These are phyloP conservation scores for Rhinatrema bivittatum DNA, from an alignment of 2,797 vertebrate species.

Conservation along the genomic window DNA sequence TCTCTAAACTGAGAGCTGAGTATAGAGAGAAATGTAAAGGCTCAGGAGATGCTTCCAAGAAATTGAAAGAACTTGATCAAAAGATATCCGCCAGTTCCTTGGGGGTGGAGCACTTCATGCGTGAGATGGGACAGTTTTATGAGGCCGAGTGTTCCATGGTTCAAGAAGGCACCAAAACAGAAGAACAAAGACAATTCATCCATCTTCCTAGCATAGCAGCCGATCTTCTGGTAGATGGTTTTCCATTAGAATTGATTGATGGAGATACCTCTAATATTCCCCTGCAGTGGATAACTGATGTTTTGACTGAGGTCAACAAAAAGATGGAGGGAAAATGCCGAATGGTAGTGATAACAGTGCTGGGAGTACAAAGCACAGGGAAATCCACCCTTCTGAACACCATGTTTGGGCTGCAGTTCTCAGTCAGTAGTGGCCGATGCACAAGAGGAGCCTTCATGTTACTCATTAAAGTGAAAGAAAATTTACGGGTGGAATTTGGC, in stretches of 20 bases:
- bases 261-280: constrained; percentile 66
- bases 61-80: constrained; percentile 35
- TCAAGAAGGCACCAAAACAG: constrained; percentile 13
- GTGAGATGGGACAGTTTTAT: constrained; percentile 70
- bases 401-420: constrained; percentile 64
- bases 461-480: constrained; percentile 44
- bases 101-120: constrained; percentile 69
- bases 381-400: constrained; percentile 58
- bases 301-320: constrained; percentile 55
- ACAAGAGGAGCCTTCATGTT: constrained; percentile 54
- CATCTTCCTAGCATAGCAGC: constrained; percentile 57
- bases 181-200: constrained; percentile 34
- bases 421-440: constrained; percentile 36
- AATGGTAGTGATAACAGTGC: constrained; percentile 53
- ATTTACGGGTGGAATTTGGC: constrained; percentile 48
- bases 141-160: constrained; percentile 55
- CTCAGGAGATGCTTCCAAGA: constrained; percentile 19
- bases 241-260: constrained; percentile 70
- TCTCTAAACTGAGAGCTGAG: constrained; percentile 33
- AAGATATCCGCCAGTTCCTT: constrained; percentile 46
- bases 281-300: constrained; percentile 55
- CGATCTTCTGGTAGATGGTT: constrained; percentile 62
- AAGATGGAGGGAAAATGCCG: constrained; percentile 33
- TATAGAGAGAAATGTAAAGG: constrained; percentile 41
- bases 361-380: constrained; percentile 49